These are phyloP conservation scores for Ceratotherium simum DNA, from an alignment of 2,113 vertebrate genomes.

Conservation along the genomic window DNA sequence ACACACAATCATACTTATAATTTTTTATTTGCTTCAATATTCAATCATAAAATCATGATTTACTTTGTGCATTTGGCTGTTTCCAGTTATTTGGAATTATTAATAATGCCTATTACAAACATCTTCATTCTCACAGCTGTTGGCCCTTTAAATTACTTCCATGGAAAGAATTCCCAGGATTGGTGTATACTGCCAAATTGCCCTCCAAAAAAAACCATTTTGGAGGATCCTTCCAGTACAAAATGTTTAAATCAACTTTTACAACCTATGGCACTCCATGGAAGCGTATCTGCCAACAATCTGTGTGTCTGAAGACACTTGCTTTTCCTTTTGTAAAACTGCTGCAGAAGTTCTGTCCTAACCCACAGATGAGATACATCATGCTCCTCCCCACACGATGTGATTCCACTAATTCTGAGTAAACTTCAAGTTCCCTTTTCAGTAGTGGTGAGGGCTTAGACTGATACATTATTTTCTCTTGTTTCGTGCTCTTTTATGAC, in stretches of 20 bases:
- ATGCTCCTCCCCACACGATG: background rate
- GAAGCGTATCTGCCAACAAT: background rate
- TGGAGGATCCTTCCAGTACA: background rate
- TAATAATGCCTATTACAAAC: background rate
- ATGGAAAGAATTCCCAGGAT: background rate
- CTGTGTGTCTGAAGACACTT: background rate
- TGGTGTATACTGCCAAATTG: background rate
- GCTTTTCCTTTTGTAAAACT: background rate
- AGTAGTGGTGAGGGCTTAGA: background rate
- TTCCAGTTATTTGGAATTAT: background rate
- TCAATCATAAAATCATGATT: background rate
- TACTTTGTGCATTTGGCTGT: background rate
- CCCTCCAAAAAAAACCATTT: background rate
- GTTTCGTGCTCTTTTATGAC: background rate
- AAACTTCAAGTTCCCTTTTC: background rate
- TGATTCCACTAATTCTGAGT: background rate
- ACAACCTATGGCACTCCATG: background rate
- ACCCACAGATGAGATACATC: background rate
- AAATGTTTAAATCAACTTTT: background rate
- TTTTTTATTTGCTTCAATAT: conserved; percentile 10
- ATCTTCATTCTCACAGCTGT: background rate
- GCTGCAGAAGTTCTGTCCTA: background rate
- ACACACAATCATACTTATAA: background rate
- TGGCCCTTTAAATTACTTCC: background rate
- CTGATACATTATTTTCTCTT: background rate